Percentiles rank a stretch among this genome's conserved stretches.
phyloP scores from a whole-genome alignment of 2,888 invertebrate genomes.

The Parapristionchus giblindavisi region DNA sequence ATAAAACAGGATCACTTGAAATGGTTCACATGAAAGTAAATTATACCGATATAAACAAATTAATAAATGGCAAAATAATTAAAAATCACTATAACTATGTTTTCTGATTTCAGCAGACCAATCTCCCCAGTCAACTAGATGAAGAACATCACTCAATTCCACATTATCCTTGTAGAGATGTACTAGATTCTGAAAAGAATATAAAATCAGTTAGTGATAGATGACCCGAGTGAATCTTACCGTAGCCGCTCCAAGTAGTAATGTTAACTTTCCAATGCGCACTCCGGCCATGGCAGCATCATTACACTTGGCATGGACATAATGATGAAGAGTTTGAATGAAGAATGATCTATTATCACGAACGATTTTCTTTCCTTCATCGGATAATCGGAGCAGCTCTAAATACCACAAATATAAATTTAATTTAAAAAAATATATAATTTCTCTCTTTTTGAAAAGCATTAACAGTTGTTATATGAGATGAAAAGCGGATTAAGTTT shows the following conservation, averaged over 20 bases:
- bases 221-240: conserved; percentile 41
- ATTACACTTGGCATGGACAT: neutral
- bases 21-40: no score
- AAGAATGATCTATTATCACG: neutral
- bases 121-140: conserved; percentile 44
- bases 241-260: conserved; percentile 61
- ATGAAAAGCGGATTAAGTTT: neutral
- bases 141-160: conserved; percentile 61
- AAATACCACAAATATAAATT: neutral
- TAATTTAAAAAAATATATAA: neutral
- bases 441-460: neutral
- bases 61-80: neutral
- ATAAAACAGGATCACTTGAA: no score
- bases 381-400: conserved; percentile 12
- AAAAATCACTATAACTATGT: conserved; percentile 27
- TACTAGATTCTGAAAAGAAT: conserved; percentile 60
- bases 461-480: neutral
- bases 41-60: neutral
- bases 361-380: conserved; percentile 11
- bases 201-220: neutral
- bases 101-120: conserved; percentile 29
- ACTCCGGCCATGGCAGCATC: conserved; percentile 44
- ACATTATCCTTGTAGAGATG: conserved; percentile 61
- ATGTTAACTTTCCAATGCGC: conserved; percentile 59
- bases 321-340: conserved; percentile 24